These are phyloP conservation scores for Callosobruchus maculatus DNA, from an alignment of 2,888 invertebrate species.

Conservation along the genomic window DNA sequence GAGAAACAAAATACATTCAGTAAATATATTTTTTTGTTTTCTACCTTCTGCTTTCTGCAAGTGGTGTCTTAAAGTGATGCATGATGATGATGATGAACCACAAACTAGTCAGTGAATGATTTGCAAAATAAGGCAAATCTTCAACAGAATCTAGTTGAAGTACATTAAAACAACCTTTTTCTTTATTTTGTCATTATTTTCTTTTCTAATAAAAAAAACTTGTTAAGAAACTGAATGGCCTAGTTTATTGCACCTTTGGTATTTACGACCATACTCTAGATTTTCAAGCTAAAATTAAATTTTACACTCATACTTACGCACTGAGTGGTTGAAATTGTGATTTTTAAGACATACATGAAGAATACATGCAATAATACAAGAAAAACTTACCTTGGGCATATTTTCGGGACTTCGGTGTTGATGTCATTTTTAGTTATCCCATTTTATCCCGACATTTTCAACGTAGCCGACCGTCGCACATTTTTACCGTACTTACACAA, in stretches of 20 bases:
- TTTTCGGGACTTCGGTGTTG: constrained; percentile 49
- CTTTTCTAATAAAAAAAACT: not conserved
- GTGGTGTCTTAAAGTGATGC: too few species aligned
- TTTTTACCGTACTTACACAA: not conserved
- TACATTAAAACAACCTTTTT: too few species aligned
- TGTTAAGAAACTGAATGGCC: not conserved
- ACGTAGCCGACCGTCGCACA: not conserved
- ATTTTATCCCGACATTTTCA: not conserved
- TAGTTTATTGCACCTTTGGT: not conserved
- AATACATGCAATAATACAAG: not conserved
- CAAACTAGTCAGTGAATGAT: too few species aligned
- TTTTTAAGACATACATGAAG: not conserved
- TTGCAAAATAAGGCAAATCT: too few species aligned
- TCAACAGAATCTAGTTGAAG: too few species aligned
- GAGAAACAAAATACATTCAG: too few species aligned
- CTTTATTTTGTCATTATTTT: too few species aligned
- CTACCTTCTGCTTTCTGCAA: too few species aligned
- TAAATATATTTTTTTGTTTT: too few species aligned
- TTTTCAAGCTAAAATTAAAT: not conserved
- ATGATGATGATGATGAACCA: too few species aligned
- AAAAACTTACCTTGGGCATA: constrained; percentile 46
- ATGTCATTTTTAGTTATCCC: constrained; percentile 47
- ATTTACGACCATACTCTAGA: not conserved
- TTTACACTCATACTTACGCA: not conserved
- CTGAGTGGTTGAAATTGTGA: not conserved